Evolutionary conservation across 2,113 vertebrate species (phyloP).

Genomic region (Lynx canadensis): DNA sequence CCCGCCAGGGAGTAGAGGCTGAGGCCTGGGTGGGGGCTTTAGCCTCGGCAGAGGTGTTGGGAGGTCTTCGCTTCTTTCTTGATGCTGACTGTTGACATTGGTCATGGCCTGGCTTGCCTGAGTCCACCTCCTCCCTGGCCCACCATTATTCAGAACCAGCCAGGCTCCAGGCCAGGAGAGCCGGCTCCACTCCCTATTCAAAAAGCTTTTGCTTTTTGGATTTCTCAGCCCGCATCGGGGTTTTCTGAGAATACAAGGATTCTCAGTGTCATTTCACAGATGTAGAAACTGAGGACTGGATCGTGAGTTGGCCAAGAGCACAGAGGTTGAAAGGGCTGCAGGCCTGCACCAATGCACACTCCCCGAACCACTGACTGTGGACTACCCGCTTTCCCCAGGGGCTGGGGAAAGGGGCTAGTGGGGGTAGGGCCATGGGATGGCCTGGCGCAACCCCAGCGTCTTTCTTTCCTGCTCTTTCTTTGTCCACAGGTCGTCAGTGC

Average conservation of each 20-base stretch:
- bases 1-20: neutral
- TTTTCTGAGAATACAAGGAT: neutral
- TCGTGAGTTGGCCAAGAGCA: neutral
- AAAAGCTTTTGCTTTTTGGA: neutral
- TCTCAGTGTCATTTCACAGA: neutral
- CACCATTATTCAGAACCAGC: neutral
- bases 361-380: neutral
- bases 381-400: neutral
- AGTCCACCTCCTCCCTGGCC: neutral
- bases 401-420: neutral
- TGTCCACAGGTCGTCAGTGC: slow-evolving; percentile 87
- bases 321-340: neutral
- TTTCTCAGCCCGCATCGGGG: neutral
- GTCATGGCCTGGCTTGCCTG: neutral
- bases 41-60: neutral
- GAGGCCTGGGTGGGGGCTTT: neutral
- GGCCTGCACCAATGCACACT: neutral
- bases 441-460: neutral
- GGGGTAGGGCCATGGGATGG: neutral
- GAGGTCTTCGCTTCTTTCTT: neutral
- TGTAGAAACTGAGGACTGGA: neutral
- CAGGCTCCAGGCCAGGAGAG: neutral
- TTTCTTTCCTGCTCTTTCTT: slow-evolving; percentile 32
- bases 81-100: neutral
- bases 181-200: neutral